Evolutionary conservation across 1,140 invertebrate genomes (phyloP), one percentile per base, ranked within the genome.

Genomic region (Andrena cerasifolii): DNA sequence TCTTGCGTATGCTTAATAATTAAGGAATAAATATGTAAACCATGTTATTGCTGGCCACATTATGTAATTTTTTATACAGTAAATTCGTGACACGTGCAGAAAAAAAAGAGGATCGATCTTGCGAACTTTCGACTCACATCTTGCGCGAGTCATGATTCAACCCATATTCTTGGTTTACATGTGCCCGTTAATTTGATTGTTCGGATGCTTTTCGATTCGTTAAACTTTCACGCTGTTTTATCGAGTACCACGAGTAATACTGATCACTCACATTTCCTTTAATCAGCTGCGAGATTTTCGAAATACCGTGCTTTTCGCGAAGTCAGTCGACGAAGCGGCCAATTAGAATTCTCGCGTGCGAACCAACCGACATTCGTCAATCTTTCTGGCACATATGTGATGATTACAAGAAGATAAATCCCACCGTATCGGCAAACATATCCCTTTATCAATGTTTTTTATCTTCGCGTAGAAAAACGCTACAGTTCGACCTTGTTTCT

Each of bases 131-230:
- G 12, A 74, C 47, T 78, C 12, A 73, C 76, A 58, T 59, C 54
- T 74, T 65, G 36, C 28, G 18, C 70, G 16, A 74, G 63, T 74
- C 24, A 65, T 56, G 28, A 47, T 58, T 65, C 43, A 66, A 31
- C 51, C 70, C 49, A 74, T 77, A 61, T 53, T 73, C 31, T 24
- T 14, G 16, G 3, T 56, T 58, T 14, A 43, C 33, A 40, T 70
- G 45, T 61, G 26, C 36, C 2, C 5, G 5, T 3, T 33, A 45
- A 54, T 36, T 47, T 8, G n/a, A 45, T n/a, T 12, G 12, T 58
- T 18, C 16, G 18, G 7, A 26, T 33, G 3, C 21, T 47, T n/a
- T 16, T 36, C 18, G 5, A 56, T 33, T 56, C 14, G 47, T 18
- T 6, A 12, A 58, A 26, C 43, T 26, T 67, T 0, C 16, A 67